Percentiles rank a stretch among this genome's conserved stretches.
phyloP scores from a whole-genome alignment of 2,113 vertebrate species.

The Lophius piscatorius region DNA sequence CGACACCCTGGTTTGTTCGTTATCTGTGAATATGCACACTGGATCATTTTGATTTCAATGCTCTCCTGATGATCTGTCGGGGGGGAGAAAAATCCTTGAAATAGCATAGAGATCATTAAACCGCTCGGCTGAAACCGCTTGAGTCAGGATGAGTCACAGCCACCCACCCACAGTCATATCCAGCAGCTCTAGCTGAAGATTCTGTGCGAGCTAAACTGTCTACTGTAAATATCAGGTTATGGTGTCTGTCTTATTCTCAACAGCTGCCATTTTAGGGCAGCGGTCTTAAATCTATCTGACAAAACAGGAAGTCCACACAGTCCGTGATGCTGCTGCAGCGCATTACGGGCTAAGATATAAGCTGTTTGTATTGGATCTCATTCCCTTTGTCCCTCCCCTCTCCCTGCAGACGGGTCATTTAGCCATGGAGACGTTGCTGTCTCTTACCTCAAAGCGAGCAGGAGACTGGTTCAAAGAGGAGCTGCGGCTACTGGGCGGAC shows the following conservation, averaged over 20 bases:
- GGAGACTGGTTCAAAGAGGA: slow-evolving; percentile 99
- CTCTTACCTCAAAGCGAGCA: slow-evolving; percentile 95
- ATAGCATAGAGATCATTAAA: background rate
- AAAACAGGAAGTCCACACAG: background rate
- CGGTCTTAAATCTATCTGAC: background rate
- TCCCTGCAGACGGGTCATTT: slow-evolving; percentile 90
- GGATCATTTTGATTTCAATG: background rate
- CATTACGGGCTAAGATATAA: too few species aligned
- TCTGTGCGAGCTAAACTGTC: background rate
- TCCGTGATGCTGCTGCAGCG: too few species aligned
- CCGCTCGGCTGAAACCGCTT: slow-evolving; percentile 2
- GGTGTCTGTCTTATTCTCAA: background rate
- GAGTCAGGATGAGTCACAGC: slow-evolving; percentile 17
- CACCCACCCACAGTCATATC: slow-evolving; percentile 10
- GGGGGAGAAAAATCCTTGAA: background rate
- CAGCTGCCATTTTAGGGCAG: too few species aligned
- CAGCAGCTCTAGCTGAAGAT: slow-evolving; percentile 13
- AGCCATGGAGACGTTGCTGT: slow-evolving; percentile 96
- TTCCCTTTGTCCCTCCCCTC: background rate
- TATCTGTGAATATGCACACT: too few species aligned
- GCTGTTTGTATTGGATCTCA: background rate
- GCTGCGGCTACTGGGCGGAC: slow-evolving; percentile 92
- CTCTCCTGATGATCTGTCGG: background rate
- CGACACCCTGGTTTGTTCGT: background rate
- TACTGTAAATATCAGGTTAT: background rate